phyloP scores from a whole-genome alignment of 2,888 invertebrate genomes.

The Cosmia trapezina region DNA sequence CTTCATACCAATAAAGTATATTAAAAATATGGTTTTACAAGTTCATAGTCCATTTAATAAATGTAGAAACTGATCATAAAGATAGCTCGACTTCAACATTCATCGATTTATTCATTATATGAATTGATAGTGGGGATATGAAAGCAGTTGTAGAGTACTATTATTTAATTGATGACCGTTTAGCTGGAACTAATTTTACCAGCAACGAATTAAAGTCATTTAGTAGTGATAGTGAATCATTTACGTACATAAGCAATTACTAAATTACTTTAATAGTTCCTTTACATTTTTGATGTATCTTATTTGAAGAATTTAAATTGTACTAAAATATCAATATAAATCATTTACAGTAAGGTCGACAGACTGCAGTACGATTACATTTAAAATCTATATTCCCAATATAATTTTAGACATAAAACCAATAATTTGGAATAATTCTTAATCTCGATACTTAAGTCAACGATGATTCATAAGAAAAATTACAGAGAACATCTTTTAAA shows the following conservation, averaged over 20 bases:
- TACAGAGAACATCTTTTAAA: conserved; percentile 53
- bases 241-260: conserved; percentile 1
- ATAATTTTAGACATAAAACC: conserved; percentile 42
- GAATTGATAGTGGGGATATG: conserved; percentile 26
- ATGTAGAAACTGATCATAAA: background rate
- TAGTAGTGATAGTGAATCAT: background rate
- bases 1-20: background rate
- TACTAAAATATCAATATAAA: conserved; percentile 1
- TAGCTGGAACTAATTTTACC: conserved; percentile 20
- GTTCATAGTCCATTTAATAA: background rate
- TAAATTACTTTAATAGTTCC: background rate
- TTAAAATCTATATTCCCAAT: conserved; percentile 42
- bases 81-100: conserved; percentile 3
- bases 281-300: background rate
- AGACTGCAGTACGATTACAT: conserved; percentile 20
- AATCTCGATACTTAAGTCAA: conserved; percentile 59
- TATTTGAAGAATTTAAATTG: background rate
- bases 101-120: conserved; percentile 38
- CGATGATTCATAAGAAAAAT: conserved; percentile 57
- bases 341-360: background rate
- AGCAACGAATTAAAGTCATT: conserved; percentile 11
- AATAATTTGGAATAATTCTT: conserved; percentile 53
- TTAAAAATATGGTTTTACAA: background rate
- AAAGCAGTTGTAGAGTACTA: conserved; percentile 11
- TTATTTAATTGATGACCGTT: conserved; percentile 37